Evolutionary conservation across 2,113 vertebrate genomes (phyloP), one percentile per base, ranked within the genome.

Genomic region (Takifugu bimaculatus): DNA sequence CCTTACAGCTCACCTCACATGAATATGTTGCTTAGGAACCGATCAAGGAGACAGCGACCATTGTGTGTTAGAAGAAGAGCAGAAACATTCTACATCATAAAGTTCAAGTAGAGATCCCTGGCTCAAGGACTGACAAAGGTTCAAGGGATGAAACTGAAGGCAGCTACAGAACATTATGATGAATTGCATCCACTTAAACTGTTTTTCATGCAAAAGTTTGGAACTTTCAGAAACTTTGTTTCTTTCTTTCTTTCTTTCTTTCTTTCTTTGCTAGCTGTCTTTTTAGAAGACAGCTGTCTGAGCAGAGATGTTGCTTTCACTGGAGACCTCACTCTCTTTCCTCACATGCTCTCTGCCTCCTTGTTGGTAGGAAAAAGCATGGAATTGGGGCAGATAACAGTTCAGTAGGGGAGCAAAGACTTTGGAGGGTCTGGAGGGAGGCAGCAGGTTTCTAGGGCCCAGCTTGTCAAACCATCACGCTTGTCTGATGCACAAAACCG

Each of bases 371-470:
- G 80, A 83, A 87, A 88, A 84, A 88, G 73, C 78, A 60, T 74
- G 79, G 78, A 91, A 90, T 88, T 88, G 87, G 88, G 84, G 84
- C 89, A 90, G 85, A 87, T 81, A 83, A 81, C 80, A 87, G 87
- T 89, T 88, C 87, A 82, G 71, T 82, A 76, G 76, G 86, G 80
- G 84, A 87, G 87, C 79, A 71, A 85, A 88, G 75, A 80, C 76
- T 70, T 69, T 35, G 70, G 68, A 77, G 65, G 65, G 71, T 85
- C 83, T 87, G 74, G 68, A 66, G 87, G 82, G 84, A 88, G 74
- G 71, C 48, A 55, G 79, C 58, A 70, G 68, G 78, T 87, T 87
- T 88, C 81, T 26, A 64, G 76, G 86, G 85, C 84, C 84, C 68
- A 14, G 85, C 81, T 85, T 88, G 88, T 90, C 90, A 92, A 89